A percentile compares a stretch with the other conserved stretches of the same genome.
These are phyloP conservation scores for Sarcophaga subvicina DNA, from an alignment of 2,888 invertebrate genomes.

Conservation along the genomic window DNA sequence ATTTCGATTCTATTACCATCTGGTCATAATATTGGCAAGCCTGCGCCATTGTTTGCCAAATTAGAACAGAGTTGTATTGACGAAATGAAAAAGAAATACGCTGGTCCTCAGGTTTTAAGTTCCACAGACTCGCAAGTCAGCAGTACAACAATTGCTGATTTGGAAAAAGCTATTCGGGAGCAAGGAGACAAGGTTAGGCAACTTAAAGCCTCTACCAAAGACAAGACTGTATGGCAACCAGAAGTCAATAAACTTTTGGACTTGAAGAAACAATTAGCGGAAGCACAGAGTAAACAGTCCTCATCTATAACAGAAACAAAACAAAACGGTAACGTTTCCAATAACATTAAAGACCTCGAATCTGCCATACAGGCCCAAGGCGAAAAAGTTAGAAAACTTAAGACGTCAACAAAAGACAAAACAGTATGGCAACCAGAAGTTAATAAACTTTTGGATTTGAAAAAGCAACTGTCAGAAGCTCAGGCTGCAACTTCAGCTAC, in stretches of 20 bases:
- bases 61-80: conserved; percentile 91
- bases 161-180: conserved; percentile 83
- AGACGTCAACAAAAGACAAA: conserved; percentile 89
- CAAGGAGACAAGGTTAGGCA: conserved; percentile 89
- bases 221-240: conserved; percentile 89
- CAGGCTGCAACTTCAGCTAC: conserved; percentile 70
- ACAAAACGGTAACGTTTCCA: conserved; percentile 57
- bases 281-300: conserved; percentile 72
- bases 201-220: conserved; percentile 88
- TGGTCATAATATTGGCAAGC: conserved; percentile 94
- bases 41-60: conserved; percentile 94
- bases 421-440: conserved; percentile 91
- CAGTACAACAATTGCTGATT: conserved; percentile 77
- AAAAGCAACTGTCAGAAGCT: conserved; percentile 84
- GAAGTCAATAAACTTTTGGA: conserved; percentile 89
- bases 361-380: conserved; percentile 85
- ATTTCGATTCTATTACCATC: conserved; percentile 85
- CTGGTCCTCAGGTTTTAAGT: conserved; percentile 86
- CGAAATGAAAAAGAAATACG: conserved; percentile 89
- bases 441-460: conserved; percentile 87
- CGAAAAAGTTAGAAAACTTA: conserved; percentile 89
- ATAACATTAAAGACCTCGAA: conserved; percentile 79
- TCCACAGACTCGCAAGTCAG: conserved; percentile 18
- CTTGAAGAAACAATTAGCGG: conserved; percentile 87
- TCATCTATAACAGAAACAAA: conserved; percentile 36